A percentile compares a stretch with the other conserved stretches of the same genome.
phyloP scores from a whole-genome alignment of 1,140 invertebrate genomes.

The Popillia japonica region DNA sequence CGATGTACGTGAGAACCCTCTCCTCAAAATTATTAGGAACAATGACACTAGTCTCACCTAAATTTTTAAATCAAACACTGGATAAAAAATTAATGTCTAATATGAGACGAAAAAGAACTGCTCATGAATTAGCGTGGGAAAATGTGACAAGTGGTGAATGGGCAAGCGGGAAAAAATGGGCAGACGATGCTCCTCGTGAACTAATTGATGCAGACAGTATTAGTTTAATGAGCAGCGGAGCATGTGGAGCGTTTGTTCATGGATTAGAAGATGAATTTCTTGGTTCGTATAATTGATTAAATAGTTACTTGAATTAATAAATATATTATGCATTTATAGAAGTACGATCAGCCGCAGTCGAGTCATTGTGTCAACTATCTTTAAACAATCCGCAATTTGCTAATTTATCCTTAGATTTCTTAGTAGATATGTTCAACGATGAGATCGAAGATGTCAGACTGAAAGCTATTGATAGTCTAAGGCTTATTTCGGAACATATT shows the following conservation, averaged over 20 bases:
- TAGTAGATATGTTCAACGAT: constrained; percentile 99
- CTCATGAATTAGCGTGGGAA: constrained; percentile 84
- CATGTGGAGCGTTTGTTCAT: constrained; percentile 98
- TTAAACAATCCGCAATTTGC: constrained; percentile 87
- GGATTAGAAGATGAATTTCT: constrained; percentile 98
- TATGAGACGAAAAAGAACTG: constrained; percentile 81
- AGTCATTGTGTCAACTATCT: constrained; percentile 91
- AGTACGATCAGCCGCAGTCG: constrained; percentile 93
- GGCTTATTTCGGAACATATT: constrained; percentile 87
- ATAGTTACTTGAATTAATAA: background rate
- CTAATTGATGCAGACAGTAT: constrained; percentile 79
- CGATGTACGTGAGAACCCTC: constrained; percentile 80
- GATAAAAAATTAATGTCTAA: constrained; percentile 99
- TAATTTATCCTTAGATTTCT: constrained; percentile 87
- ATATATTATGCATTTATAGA: constrained; percentile 75
- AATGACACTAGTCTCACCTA: constrained; percentile 86
- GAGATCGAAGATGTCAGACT: constrained; percentile 97
- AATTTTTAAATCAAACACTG: constrained; percentile 93
- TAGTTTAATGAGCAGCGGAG: constrained; percentile 88
- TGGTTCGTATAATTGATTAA: constrained; percentile 63
- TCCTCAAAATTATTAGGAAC: constrained; percentile 85
- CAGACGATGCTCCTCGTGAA: constrained; percentile 86
- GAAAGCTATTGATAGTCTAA: constrained; percentile 92
- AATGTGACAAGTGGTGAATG: constrained; percentile 86
- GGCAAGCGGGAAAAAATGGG: constrained; percentile 91